These are phyloP conservation scores for Amphipyra berbera DNA, from an alignment of 2,888 invertebrate genomes.

Conservation along the genomic window DNA sequence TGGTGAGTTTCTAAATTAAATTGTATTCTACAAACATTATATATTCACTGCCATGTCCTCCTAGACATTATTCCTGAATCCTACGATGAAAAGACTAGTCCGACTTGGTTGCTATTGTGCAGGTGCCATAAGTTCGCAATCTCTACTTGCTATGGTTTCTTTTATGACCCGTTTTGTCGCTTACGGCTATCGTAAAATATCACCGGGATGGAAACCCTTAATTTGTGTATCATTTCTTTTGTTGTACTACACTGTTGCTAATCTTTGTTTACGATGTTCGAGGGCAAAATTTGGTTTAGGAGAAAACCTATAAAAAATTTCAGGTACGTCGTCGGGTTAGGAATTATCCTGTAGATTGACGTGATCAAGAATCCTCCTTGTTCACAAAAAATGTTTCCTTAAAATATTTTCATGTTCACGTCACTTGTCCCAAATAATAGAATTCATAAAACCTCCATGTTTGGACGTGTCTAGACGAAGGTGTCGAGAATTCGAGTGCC, in stretches of 20 bases:
- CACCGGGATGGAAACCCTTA: slow-evolving; percentile 85
- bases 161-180: slow-evolving; percentile 85
- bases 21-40: slow-evolving; percentile 37
- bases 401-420: slow-evolving; percentile 33
- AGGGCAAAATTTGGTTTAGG: slow-evolving; percentile 62
- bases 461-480: slow-evolving; percentile 70
- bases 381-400: slow-evolving; percentile 8
- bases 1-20: slow-evolving; percentile 54
- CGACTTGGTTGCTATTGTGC: slow-evolving; percentile 20
- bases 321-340: slow-evolving; percentile 14
- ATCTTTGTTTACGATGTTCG: slow-evolving; percentile 76
- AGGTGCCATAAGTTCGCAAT: slow-evolving; percentile 46
- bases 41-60: slow-evolving; percentile 10
- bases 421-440: slow-evolving; percentile 55
- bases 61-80: background rate
- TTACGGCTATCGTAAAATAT: slow-evolving; percentile 86
- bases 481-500: slow-evolving; percentile 86
- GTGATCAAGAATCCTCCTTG: slow-evolving; percentile 19
- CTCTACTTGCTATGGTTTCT: slow-evolving; percentile 76
- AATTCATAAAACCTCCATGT: slow-evolving; percentile 59
- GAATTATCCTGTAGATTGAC: slow-evolving; percentile 31
- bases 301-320: slow-evolving; percentile 50
- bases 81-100: slow-evolving; percentile 20
- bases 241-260: slow-evolving; percentile 81
- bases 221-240: slow-evolving; percentile 86